Conservation (phyloP, 1,140 invertebrate genomes). For the Zaprionus nigranus region DNA sequence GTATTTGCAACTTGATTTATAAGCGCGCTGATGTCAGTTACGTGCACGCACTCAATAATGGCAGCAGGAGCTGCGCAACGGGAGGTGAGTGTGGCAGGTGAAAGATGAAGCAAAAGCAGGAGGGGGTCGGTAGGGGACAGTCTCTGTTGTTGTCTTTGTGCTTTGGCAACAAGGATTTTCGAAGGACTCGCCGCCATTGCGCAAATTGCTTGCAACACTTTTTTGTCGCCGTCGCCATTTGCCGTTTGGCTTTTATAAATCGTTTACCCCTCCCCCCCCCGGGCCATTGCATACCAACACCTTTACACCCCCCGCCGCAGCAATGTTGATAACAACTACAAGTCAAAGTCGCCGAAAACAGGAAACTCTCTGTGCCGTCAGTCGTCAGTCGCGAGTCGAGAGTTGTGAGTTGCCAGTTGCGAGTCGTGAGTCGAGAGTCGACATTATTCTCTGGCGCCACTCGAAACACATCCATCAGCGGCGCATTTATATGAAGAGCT, state of each 20-base stretch:
- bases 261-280: conserved; percentile 55
- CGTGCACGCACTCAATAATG: conserved; percentile 80
- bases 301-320: not conserved
- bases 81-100: not conserved
- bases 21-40: conserved; percentile 80
- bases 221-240: conserved; percentile 46
- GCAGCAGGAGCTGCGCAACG: conserved; percentile 7
- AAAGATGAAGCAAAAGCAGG: not conserved
- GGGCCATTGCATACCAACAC: not conserved
- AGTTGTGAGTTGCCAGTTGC: conserved; percentile 14
- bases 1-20: conserved; percentile 82
- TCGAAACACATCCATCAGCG: conserved; percentile 77
- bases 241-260: conserved; percentile 78
- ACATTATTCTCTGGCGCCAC: conserved; percentile 60
- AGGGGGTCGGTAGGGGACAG: not conserved
- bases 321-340: conserved; percentile 60
- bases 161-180: conserved; percentile 52
- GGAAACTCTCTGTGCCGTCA: conserved; percentile 54
- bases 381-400: conserved; percentile 26
- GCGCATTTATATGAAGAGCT: conserved; percentile 65
- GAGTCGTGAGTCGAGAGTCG: conserved; percentile 24
- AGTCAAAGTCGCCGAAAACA: conserved; percentile 70
- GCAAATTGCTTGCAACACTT: conserved; percentile 81
- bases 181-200: conserved; percentile 59
- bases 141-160: conserved; percentile 52